These are phyloP conservation scores for Myripristis jacobus DNA, from an alignment of 2,797 vertebrate species.

Conservation along the genomic window DNA sequence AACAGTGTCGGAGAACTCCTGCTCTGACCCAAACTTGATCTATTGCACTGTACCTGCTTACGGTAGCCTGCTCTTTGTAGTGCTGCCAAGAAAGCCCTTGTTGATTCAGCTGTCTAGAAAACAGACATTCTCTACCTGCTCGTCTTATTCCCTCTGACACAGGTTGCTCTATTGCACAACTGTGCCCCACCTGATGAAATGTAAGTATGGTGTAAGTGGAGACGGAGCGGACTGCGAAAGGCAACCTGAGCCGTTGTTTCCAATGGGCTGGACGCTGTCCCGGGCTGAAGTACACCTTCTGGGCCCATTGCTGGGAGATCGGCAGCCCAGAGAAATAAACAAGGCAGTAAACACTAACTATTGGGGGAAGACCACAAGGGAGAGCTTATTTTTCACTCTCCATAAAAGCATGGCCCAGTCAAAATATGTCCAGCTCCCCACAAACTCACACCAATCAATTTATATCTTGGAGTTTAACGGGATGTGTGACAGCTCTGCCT, in stretches of 20 bases:
- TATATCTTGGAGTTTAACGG: conserved; percentile 14
- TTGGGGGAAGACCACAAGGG: conserved; percentile 40
- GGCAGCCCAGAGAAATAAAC: conserved; percentile 74
- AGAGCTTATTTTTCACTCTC: conserved; percentile 57
- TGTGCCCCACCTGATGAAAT: conserved; percentile 37
- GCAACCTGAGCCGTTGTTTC: conserved; percentile 13
- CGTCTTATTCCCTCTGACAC: conserved; percentile 16
- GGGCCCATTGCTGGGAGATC: conserved; percentile 47
- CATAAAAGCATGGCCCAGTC: conserved; percentile 39
- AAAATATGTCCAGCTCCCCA: conserved; percentile 53
- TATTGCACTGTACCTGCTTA: neutral
- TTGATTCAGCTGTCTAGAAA: conserved; percentile 39
- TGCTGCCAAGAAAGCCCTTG: conserved; percentile 30
- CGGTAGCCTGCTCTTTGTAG: conserved; percentile 9
- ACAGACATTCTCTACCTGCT: conserved; percentile 10
- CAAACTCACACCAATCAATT: conserved; percentile 35
- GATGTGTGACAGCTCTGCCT: conserved; percentile 2
- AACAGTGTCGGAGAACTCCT: neutral
- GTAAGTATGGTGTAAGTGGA: conserved; percentile 17
- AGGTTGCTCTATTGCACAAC: neutral
- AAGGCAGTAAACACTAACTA: conserved; percentile 67
- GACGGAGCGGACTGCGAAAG: conserved; percentile 15
- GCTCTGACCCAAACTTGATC: conserved; percentile 17
- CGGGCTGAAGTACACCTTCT: conserved; percentile 61
- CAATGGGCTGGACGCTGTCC: conserved; percentile 44